Base-by-base conservation (phyloP, 2,888 invertebrate species). In the Hirtodrosophila histrioides region DNA sequence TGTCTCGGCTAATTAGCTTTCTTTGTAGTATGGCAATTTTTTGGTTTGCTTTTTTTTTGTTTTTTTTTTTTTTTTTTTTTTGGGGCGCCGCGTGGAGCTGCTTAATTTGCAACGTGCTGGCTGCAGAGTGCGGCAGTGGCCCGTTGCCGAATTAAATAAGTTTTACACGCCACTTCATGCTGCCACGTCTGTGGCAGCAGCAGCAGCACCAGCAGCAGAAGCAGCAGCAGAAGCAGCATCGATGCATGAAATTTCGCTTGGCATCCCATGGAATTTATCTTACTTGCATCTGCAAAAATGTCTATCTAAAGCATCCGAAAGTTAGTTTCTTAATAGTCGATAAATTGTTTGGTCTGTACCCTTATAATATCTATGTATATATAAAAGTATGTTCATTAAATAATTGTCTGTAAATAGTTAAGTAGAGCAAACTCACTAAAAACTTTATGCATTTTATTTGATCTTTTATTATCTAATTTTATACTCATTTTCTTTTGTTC, bases 1-100 rank as follows among this genome's bases (percentile, higher is more conserved):
- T 78, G 71, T 69, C 64, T 58, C 54, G 71, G 65, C 83, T 85
- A 85, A 85, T 85, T 88, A 85, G 78, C 75, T 75, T 69, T 66
- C 75, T 65, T 57, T 10, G 37, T 45, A 65, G 50, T 31, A 31
- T 31, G 3, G 8, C 31, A 31, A 8, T 6, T 8, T 31, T 31
- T 31, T 31, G 4, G 27, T 55, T 56, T 10, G 12, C 9, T 27
- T n/a, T 39, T 36, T 33, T 41, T 29, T 9, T 40, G 31, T 11
- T 23, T 46, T 40, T 10, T 54, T 39, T 12, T 23, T 53, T 49
- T 23, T 31, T 40, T 43, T 31, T 57, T 50, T 51, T 55, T 55
- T 37, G 51, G 33, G 11, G 43, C 27, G 12, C 27, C 6, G 53
- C 41, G 53, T 53, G 17, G 10, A 33, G 68, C 23, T 58, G 58